These are phyloP conservation scores for Alfaro cultratus DNA, from an alignment of 2,797 vertebrate species.

Conservation along the genomic window DNA sequence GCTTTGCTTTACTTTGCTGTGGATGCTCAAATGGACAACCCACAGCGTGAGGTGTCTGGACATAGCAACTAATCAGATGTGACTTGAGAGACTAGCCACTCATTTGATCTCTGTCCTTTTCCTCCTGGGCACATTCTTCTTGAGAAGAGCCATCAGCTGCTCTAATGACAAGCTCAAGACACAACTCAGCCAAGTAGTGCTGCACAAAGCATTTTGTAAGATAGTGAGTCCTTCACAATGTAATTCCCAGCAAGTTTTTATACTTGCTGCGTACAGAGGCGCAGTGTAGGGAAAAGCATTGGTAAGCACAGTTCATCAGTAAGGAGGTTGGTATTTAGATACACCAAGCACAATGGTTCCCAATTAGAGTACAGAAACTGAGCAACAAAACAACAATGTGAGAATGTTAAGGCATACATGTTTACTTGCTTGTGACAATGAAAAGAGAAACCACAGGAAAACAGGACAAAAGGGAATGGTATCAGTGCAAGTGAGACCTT, in stretches of 20 bases:
- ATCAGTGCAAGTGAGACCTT: conserved; percentile 37
- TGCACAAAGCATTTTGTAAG: conserved; percentile 41
- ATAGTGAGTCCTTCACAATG: conserved; percentile 28
- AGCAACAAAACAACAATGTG: conserved; percentile 25
- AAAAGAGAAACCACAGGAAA: conserved; percentile 50
- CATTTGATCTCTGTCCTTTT: conserved; percentile 67
- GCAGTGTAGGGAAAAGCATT: conserved; percentile 39
- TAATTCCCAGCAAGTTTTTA: conserved; percentile 26
- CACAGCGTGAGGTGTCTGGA: conserved; percentile 43
- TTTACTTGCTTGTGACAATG: conserved; percentile 58
- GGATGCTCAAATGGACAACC: conserved; percentile 41
- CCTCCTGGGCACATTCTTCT: conserved; percentile 55
- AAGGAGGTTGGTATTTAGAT: conserved; percentile 30
- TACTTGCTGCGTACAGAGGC: conserved; percentile 27
- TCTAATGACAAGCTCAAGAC: conserved; percentile 58
- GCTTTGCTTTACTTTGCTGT: conserved; percentile 41
- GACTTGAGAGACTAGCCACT: conserved; percentile 55
- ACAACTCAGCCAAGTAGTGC: conserved; percentile 39
- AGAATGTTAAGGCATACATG: conserved; percentile 52
- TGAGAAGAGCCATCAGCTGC: conserved; percentile 52
- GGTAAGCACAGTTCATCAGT: conserved; percentile 47
- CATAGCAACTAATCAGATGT: conserved; percentile 55
- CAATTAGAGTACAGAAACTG: conserved; percentile 54
- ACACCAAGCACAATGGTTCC: conserved; percentile 54
- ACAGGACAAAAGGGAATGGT: conserved; percentile 28